Base-by-base conservation (phyloP, 2,113 vertebrate species). In the Alouatta palliata region DNA sequence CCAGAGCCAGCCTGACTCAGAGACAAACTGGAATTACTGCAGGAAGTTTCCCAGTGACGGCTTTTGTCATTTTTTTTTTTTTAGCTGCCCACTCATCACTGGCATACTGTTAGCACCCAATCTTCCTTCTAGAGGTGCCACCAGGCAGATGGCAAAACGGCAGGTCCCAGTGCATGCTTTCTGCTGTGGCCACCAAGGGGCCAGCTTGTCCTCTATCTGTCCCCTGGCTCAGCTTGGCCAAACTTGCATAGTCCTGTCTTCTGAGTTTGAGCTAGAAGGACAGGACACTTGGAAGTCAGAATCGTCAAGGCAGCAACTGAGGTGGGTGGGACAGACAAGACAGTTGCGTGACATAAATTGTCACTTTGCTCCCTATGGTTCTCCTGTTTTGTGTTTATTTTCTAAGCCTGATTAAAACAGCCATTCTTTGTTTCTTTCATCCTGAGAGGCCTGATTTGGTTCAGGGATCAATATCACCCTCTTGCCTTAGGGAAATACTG, bases 61-160 rank as follows among this genome's bases (percentile, higher is more conserved):
- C 1, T 14, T 87, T 40, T n/a, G 35, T 77, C 37, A 11, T 47
- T 6, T 80, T 6, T 14, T 27, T 71, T 27, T 71, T 64, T 27
- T 71, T 12, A 75, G 7, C 23, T 75, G 19, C 49, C 23, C 12
- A 32, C 56, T 90, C 6, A 4, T 8, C 13, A 8, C 13, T 1
- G 0, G 30, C 13, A 0, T 71, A 35, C 70, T 64, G 37, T 37
- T n/a, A 56, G 40, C 16, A 13, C 1, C 14, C 16, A 3, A 0
- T 52, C 71, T 87, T 20, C n/a, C 20, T 79, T 95, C 27, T 87
- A 14, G 43, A 43, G 45, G 43, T 43, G n/a, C 35, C 32, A 64
- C 32, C 3, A 12, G 56, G 66, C 21, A 47, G 17, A 27, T 71
- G 49, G 27, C 32, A 47, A 79, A 75, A 52, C 32, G 14, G 25